These are phyloP conservation scores for Nomada ferruginata DNA, from an alignment of 2,888 invertebrate genomes.

Conservation along the genomic window DNA sequence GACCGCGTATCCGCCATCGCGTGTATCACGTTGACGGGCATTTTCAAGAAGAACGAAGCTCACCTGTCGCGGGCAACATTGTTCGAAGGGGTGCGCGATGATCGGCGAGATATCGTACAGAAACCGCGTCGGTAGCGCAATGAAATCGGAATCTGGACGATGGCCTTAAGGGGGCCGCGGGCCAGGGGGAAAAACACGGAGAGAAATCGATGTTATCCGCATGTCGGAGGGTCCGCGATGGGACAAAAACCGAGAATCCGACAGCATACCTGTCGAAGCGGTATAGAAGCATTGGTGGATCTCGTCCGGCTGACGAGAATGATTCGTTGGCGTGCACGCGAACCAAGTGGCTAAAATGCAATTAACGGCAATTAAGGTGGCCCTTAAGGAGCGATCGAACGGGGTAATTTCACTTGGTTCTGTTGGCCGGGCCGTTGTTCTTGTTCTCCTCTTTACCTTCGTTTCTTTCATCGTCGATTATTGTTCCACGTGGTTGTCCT, in stretches of 20 bases:
- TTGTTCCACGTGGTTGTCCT: neutral
- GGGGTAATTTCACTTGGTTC: conserved; percentile 44
- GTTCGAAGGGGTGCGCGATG: conserved; percentile 43
- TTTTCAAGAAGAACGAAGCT: neutral
- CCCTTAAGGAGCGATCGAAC: conserved; percentile 56
- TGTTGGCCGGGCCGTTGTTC: neutral
- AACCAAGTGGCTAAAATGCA: conserved; percentile 77
- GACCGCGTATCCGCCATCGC: conserved; percentile 31
- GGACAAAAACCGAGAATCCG: conserved; percentile 67
- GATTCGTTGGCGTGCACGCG: conserved; percentile 19
- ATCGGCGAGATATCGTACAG: conserved; percentile 55
- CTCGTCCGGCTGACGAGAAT: conserved; percentile 27
- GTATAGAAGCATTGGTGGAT: conserved; percentile 51
- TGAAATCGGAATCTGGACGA: conserved; percentile 70
- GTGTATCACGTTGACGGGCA: neutral
- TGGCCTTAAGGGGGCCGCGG: conserved; percentile 61
- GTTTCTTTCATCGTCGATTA: neutral
- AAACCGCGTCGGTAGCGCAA: conserved; percentile 50
- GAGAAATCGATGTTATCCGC: conserved; percentile 72
- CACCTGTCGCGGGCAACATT: conserved; percentile 56
- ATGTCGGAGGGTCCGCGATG: conserved; percentile 51
- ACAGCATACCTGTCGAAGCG: conserved; percentile 66
- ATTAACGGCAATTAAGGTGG: conserved; percentile 75
- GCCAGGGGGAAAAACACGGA: conserved; percentile 57
- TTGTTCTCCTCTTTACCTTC: neutral